Base-by-base conservation (phyloP, 2,888 invertebrate species). In the Ophion ellenae region DNA sequence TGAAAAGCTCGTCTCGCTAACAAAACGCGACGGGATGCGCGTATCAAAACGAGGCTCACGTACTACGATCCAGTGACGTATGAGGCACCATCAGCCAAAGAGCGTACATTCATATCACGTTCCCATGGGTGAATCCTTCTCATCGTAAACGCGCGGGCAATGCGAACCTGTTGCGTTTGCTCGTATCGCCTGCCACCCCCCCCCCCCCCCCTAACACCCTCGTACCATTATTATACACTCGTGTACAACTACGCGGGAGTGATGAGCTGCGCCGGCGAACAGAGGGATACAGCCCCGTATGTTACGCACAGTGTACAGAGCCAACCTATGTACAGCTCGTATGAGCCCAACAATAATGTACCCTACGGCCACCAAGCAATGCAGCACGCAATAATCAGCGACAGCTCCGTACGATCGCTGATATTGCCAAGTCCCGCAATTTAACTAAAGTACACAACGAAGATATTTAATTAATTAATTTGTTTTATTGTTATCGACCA, bases 101-200 rank as follows among this genome's bases (percentile, higher is more conserved):
- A 70, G 40, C 32, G 32, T 28, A 71, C 81, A 86, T 86, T 86
- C 81, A 81, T 69, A 67, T 70, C 83, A 76, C 77, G 83, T 86
- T 83, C 81, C 86, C 86, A 76, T 77, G 86, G 86, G 80, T 73
- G 83, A 83, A 83, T 83, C 81, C 81, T 81, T 66, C 81, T 86
- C 80, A 86, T 83, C 86, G 86, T 86, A 81, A 86, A 83, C 83
- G 86, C 81, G 53, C 53, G 14, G 53, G 83, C 77, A 86, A 86
- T 86, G 78, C 83, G 77, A 86, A 86, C 86, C 86, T 86, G 86
- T 86, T 86, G 86, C 86, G 76, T 81, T 67, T 63, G 69, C 67
- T 71, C 86, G 57, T 84, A 84, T 84, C 84, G 75, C 81, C 40
- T 45, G 45, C 28, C 63, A 63, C 45, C 67, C 36, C 81, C 28